These are phyloP conservation scores for Saguinus midas DNA, from an alignment of 2,113 vertebrate species.

Conservation along the genomic window DNA sequence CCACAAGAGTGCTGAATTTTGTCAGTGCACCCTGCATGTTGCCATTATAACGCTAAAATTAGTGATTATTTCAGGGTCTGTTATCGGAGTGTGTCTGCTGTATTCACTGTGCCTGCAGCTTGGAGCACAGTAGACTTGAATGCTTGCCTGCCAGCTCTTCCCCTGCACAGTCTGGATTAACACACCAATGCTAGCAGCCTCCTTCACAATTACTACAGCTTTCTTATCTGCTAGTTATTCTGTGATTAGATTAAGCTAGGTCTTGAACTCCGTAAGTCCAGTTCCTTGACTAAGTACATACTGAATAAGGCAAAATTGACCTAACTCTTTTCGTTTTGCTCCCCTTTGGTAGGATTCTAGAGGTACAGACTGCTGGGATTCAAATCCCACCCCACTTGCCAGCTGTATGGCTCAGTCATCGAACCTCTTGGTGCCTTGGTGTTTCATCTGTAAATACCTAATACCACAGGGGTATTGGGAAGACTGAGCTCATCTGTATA, in stretches of 20 bases:
- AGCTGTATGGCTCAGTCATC: not conserved
- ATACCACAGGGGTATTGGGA: not conserved
- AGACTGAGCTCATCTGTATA: not conserved
- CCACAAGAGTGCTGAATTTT: not conserved
- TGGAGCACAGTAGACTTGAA: not conserved
- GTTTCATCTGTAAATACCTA: not conserved
- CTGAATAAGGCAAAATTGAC: not conserved
- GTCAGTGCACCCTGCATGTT: not conserved
- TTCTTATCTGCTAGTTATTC: slow-evolving; percentile 5
- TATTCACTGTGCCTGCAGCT: not conserved
- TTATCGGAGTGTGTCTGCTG: not conserved
- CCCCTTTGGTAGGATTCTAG: not conserved
- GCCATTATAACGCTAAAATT: not conserved
- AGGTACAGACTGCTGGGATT: not conserved
- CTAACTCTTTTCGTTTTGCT: not conserved
- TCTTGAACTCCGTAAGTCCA: not conserved
- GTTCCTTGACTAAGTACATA: not conserved
- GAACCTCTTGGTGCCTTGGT: not conserved
- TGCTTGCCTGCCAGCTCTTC: not conserved
- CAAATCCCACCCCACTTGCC: not conserved
- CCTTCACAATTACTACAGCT: not conserved
- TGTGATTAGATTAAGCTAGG: not conserved
- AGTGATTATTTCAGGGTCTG: not conserved
- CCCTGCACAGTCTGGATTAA: not conserved
- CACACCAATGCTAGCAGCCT: not conserved